Base-by-base conservation (phyloP, 2,888 invertebrate species). In the Brenthis daphne region DNA sequence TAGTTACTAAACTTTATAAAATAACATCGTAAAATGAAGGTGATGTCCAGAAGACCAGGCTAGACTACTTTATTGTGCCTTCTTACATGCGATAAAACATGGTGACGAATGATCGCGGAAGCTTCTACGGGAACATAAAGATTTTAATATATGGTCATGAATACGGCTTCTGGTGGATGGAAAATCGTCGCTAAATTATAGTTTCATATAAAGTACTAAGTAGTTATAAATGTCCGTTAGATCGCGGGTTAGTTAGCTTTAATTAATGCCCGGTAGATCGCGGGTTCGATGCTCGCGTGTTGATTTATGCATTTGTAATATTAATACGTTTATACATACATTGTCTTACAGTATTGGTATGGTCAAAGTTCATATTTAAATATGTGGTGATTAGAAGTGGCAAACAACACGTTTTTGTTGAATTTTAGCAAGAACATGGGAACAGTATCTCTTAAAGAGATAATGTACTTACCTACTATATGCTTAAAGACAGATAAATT, bases 31-130 rank as follows among this genome's bases (percentile, higher is more conserved):
- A 54, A 63, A 63, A 43, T 54, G 85, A 83, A 85, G 79, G 76
- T 80, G 79, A 79, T 79, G 79, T 77, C 72, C 65, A 77, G 82
- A 85, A 87, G 87, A 81, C 78, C 20, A 53, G 55, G 79, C 79
- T 79, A 81, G 78, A 54, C 81, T 85, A 63, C 81, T 85, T 85
- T 82, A 81, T 78, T 80, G 78, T 82, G 73, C 71, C 80, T 78
- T 78, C 77, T 76, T 79, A 76, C 75, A 68, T 60, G 70, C 73
- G 74, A 71, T 77, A 76, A 78, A 77, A 65, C 63, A 67, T 20
- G 50, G 53, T 65, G 64, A 67, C 67, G 57, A 64, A 69, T 54
- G 64, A 66, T 71, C 69, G 69, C 69, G 68, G 74, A 72, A 72
- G 72, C 72, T 64, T 61, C 58, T 43, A 47, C 4, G 47, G 24